Evolutionary conservation across 2,113 vertebrate species (phyloP).

Genomic region (Microcebus jonahi): DNA sequence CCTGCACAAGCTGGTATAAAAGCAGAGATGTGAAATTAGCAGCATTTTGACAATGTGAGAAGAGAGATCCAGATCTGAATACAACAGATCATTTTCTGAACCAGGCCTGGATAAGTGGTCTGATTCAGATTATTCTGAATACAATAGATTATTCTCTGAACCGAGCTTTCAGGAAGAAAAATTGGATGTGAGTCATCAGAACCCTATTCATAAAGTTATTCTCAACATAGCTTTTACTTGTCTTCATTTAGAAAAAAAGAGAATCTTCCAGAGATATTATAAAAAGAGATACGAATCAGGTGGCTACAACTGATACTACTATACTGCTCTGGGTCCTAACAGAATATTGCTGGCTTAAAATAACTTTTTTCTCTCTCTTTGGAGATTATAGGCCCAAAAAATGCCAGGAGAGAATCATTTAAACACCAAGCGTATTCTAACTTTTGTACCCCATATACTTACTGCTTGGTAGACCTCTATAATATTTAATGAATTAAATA

Average conservation of each 20-base stretch:
- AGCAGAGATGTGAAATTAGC: background rate
- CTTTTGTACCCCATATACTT: background rate
- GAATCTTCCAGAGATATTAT: background rate
- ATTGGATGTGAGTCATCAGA: background rate
- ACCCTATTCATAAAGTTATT: background rate
- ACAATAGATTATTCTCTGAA: background rate
- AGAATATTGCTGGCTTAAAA: background rate
- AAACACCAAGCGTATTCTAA: background rate
- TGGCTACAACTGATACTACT: background rate
- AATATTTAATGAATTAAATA: background rate
- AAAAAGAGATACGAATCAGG: conserved; percentile 8
- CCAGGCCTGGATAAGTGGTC: background rate
- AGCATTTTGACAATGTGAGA: background rate
- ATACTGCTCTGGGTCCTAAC: background rate
- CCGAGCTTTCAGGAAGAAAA: background rate
- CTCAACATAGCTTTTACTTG: background rate
- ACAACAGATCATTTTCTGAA: background rate
- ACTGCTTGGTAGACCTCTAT: background rate
- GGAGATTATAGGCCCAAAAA: background rate
- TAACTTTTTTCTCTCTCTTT: background rate
- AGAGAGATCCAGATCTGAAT: background rate
- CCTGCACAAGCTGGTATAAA: background rate
- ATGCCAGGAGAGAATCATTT: background rate
- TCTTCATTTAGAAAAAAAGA: background rate
- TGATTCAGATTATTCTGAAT: background rate